phyloP scores from a whole-genome alignment of 2,113 vertebrate genomes.

The Cygnus buccinator region DNA sequence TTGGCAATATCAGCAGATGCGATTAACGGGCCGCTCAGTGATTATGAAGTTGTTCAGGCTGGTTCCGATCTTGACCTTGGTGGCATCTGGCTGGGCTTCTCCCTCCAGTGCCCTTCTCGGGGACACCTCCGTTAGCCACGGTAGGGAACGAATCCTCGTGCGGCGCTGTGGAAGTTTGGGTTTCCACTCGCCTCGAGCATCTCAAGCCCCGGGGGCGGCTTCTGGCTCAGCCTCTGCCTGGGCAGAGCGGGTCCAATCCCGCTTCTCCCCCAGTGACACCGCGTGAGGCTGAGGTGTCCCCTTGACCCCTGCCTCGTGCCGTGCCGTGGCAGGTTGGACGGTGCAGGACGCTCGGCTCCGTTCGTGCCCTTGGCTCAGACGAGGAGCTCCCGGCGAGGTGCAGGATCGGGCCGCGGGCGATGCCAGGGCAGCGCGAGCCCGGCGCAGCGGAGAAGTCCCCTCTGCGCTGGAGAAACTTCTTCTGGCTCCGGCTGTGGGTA shows the following conservation, averaged over 20 bases:
- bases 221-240: too few relatives aligned
- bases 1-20: conserved; percentile 51
- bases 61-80: not conserved
- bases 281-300: too few relatives aligned
- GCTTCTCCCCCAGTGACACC: not conserved
- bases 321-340: not conserved
- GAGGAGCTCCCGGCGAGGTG: not conserved
- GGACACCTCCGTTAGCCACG: not conserved
- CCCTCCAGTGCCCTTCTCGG: not conserved
- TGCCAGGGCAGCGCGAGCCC: too few relatives aligned
- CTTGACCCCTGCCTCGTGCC: too few relatives aligned
- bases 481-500: not conserved
- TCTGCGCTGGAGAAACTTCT: not conserved
- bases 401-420: too few relatives aligned
- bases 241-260: too few relatives aligned
- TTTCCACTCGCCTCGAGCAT: too few relatives aligned
- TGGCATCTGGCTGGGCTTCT: not conserved
- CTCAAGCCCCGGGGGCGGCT: too few relatives aligned
- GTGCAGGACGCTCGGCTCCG: not conserved
- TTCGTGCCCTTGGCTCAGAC: not conserved
- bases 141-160: too few relatives aligned
- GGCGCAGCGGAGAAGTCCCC: not conserved
- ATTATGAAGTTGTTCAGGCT: not conserved
- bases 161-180: not conserved
- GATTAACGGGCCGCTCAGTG: conserved; percentile 12